Conservation (phyloP, 2,888 invertebrate species). For the Buathra laborator region DNA sequence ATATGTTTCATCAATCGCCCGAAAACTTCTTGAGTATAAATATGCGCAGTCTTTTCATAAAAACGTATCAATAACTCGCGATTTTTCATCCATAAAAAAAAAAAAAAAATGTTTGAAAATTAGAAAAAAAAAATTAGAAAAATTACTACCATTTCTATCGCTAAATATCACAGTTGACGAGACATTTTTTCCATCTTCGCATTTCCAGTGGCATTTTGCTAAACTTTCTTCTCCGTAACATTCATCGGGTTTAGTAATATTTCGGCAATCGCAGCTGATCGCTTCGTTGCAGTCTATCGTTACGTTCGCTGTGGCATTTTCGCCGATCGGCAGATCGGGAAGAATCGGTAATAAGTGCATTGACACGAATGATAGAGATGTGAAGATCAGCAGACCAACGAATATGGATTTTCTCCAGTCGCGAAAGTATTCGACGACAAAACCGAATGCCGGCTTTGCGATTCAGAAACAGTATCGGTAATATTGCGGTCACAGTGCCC, state of each 20-base stretch:
- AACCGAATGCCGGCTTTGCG: constrained; percentile 92
- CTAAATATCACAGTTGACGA: constrained; percentile 68
- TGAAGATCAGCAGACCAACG: constrained; percentile 88
- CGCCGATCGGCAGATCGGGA: constrained; percentile 64
- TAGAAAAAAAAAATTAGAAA: too few species aligned
- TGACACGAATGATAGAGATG: constrained; percentile 89
- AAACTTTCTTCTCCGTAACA: constrained; percentile 61
- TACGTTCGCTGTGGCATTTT: not conserved
- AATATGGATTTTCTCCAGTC: constrained; percentile 91
- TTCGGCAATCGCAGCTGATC: constrained; percentile 37
- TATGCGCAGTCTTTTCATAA: too few species aligned
- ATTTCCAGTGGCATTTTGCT: constrained; percentile 75
- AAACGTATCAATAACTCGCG: too few species aligned
- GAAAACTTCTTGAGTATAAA: too few species aligned
- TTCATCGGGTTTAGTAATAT: constrained; percentile 9
- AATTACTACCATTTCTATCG: constrained; percentile 52
- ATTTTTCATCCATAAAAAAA: too few species aligned
- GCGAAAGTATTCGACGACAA: constrained; percentile 91
- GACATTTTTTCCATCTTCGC: constrained; percentile 70
- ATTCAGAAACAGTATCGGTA: constrained; percentile 92
- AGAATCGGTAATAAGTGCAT: constrained; percentile 89
- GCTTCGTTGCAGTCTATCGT: constrained; percentile 52
- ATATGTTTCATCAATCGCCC: too few species aligned
- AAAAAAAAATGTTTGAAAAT: too few species aligned
- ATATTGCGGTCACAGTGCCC: constrained; percentile 91